phyloP scores from a whole-genome alignment of 2,797 vertebrate genomes.

The Neopelma chrysocephalum region DNA sequence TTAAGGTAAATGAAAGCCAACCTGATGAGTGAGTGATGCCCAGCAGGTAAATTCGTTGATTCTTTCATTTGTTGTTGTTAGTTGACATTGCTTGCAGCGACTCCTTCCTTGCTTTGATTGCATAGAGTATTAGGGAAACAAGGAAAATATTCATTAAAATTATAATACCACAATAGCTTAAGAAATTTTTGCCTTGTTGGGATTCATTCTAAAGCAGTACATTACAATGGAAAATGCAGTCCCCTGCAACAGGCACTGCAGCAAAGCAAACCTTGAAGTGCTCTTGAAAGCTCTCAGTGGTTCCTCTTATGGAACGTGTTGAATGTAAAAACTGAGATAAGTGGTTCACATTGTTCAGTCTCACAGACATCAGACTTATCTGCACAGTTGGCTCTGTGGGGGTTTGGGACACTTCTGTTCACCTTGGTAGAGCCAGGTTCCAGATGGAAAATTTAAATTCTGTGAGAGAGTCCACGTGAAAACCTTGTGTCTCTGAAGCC shows the following conservation, averaged over 20 bases:
- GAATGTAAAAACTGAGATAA: neutral
- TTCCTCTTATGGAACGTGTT: neutral
- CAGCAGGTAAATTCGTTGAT: neutral
- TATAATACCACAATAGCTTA: neutral
- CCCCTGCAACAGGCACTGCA: constrained; percentile 11
- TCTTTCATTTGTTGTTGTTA: neutral
- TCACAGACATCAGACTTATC: neutral
- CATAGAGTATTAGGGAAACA: neutral
- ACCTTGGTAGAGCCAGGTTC: neutral
- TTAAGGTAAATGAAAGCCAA: neutral
- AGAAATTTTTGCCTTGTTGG: neutral
- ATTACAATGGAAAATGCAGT: neutral
- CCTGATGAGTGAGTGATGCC: neutral
- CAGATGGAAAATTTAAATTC: neutral
- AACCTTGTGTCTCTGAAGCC: neutral
- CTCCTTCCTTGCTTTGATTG: neutral
- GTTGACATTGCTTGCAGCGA: neutral
- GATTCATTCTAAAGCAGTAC: neutral
- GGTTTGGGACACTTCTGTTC: neutral
- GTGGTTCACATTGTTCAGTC: neutral
- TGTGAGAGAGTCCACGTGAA: neutral
- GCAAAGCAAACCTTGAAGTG: constrained; percentile 54
- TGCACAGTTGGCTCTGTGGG: neutral
- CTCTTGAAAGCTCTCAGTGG: constrained; percentile 26
- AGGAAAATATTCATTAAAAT: neutral